Evolutionary conservation across 2,113 vertebrate genomes (phyloP).

Genomic region (Notarius quadriscutis): DNA sequence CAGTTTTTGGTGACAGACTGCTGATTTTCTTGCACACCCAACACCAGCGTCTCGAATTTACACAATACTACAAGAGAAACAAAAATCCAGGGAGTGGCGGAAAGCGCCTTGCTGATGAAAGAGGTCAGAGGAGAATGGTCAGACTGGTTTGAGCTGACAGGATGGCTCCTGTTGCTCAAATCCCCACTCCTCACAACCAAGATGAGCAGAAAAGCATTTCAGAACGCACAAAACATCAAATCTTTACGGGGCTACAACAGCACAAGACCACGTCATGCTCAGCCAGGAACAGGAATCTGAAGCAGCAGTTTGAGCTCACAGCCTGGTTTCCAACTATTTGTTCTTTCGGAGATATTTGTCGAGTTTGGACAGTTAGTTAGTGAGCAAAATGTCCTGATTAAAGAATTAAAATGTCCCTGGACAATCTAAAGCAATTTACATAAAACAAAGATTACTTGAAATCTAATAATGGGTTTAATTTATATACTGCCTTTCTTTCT

Average conservation of each 20-base stretch:
- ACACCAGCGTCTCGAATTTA: background rate
- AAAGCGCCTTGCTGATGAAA: too few relatives aligned
- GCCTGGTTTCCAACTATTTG: background rate
- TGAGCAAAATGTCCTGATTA: background rate
- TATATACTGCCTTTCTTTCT: too few relatives aligned
- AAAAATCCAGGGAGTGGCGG: background rate
- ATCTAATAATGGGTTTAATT: too few relatives aligned
- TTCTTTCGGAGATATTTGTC: background rate
- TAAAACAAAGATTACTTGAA: background rate
- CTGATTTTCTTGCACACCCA: background rate
- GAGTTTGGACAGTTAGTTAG: background rate
- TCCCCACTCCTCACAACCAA: background rate
- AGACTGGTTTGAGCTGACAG: background rate
- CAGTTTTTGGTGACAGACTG: background rate
- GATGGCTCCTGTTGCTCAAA: background rate
- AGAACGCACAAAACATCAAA: background rate
- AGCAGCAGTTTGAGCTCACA: background rate
- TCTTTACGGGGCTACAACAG: background rate
- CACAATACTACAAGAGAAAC: background rate
- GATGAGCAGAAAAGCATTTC: background rate
- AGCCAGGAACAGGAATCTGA: background rate
- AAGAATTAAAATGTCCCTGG: too few relatives aligned
- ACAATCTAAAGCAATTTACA: background rate
- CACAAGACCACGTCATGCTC: background rate
- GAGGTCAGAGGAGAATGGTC: background rate